These are phyloP conservation scores for Ciconia maguari DNA, from an alignment of 2,113 vertebrate species.

Conservation along the genomic window DNA sequence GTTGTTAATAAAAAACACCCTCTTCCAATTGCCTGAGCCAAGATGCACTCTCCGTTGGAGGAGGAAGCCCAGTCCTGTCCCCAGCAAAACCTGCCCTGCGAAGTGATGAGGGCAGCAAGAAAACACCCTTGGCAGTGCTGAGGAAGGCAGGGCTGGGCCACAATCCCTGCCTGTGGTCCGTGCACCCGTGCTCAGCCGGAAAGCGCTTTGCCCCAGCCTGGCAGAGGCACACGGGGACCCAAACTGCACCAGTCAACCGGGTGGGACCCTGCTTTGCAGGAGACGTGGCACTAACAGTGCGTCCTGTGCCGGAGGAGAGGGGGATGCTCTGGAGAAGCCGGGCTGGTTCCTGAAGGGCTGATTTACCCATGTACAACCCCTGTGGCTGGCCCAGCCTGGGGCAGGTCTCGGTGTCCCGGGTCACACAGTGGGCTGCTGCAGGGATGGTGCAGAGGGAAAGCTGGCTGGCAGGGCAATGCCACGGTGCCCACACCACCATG, in stretches of 20 bases:
- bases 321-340: not conserved
- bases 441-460: not conserved
- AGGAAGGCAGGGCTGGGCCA: not conserved
- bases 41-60: not conserved
- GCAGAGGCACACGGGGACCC: not conserved
- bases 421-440: not conserved
- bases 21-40: constrained; percentile 12
- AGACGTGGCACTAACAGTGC: not conserved
- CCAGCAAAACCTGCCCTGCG: not conserved
- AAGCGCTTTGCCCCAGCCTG: not conserved
- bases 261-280: not conserved
- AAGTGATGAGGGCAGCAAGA: not conserved
- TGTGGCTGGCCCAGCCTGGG: not conserved
- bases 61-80: not conserved
- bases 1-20: constrained; percentile 47
- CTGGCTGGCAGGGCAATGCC: not conserved
- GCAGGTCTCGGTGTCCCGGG: not conserved
- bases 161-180: rapidly evolving
- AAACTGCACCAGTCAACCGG: rapidly evolving
- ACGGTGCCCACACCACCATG: rapidly evolving
- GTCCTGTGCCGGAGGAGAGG: not conserved
- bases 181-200: not conserved
- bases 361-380: not conserved
- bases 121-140: not conserved
- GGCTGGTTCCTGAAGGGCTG: not conserved